Evolutionary conservation across 2,797 vertebrate genomes (phyloP).

Genomic region (Sternotherus odoratus): DNA sequence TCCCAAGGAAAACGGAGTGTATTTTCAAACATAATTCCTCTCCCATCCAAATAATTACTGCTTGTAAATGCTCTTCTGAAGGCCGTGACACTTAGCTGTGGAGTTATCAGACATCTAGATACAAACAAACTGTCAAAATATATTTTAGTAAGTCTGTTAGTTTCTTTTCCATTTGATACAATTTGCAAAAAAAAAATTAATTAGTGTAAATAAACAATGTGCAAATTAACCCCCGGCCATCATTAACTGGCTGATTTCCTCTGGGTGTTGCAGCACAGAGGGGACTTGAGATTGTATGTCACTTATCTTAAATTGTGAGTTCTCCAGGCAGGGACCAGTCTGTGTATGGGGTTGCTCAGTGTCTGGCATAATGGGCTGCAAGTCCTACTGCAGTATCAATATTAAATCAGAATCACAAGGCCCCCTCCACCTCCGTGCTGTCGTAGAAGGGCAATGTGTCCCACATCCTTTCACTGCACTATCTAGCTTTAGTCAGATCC

Average conservation of each 20-base stretch:
- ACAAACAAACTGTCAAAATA: neutral
- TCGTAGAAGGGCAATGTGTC: neutral
- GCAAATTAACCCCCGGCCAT: neutral
- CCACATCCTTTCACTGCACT: neutral
- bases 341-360: neutral
- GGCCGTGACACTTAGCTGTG: neutral
- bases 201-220: neutral
- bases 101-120: slow-evolving; percentile 19
- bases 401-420: neutral
- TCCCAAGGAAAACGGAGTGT: neutral
- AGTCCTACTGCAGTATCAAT: neutral
- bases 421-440: neutral
- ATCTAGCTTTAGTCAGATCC: neutral
- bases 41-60: neutral
- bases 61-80: slow-evolving; percentile 38
- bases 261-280: neutral
- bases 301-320: neutral
- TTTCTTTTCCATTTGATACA: neutral
- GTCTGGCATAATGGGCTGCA: neutral
- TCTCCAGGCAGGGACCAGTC: neutral
- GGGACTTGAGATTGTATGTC: neutral
- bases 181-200: too few relatives aligned
- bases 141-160: slow-evolving; percentile 14
- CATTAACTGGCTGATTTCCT: neutral
- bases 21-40: slow-evolving; percentile 25